phyloP scores from a whole-genome alignment of 2,797 vertebrate genomes.

The Galaxias olidus region DNA sequence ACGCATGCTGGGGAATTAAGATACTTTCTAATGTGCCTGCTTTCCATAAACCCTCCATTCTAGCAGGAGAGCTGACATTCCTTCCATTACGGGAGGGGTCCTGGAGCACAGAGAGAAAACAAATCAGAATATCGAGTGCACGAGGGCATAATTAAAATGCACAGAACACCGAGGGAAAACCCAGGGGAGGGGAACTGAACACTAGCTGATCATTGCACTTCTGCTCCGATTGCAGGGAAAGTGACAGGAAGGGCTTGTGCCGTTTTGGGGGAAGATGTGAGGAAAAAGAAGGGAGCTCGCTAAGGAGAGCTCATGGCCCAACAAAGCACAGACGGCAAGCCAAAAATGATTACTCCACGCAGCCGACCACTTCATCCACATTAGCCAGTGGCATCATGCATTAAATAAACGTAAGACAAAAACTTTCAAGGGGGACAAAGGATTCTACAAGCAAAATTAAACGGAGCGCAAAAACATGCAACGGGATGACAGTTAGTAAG shows the following conservation, averaged over 20 bases:
- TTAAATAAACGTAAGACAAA: background rate
- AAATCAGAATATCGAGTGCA: constrained; percentile 33
- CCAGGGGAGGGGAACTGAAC: constrained; percentile 26
- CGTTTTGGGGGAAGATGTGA: constrained; percentile 18
- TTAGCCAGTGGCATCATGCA: background rate
- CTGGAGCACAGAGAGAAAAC: constrained; percentile 17
- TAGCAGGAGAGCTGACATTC: constrained; percentile 11
- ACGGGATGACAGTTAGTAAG: background rate
- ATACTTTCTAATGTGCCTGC: constrained; percentile 2
- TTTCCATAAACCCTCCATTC: constrained; percentile 7
- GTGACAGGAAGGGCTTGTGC: background rate
- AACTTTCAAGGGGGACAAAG: background rate
- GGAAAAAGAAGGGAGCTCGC: constrained; percentile 22
- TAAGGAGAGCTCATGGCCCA: background rate
- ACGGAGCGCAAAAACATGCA: background rate
- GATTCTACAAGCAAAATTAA: background rate
- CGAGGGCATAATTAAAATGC: constrained; percentile 54
- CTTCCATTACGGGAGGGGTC: constrained; percentile 23
- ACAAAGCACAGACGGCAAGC: constrained; percentile 26
- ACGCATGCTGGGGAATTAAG: constrained; percentile 9
- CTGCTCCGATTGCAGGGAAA: constrained; percentile 19
- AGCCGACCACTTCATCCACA: constrained; percentile 1
- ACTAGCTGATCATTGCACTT: constrained; percentile 39
- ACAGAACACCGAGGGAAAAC: constrained; percentile 32
- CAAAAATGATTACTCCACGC: background rate